Conservation (phyloP, 2,797 vertebrate species). For the Sphenopsis melanotis region DNA sequence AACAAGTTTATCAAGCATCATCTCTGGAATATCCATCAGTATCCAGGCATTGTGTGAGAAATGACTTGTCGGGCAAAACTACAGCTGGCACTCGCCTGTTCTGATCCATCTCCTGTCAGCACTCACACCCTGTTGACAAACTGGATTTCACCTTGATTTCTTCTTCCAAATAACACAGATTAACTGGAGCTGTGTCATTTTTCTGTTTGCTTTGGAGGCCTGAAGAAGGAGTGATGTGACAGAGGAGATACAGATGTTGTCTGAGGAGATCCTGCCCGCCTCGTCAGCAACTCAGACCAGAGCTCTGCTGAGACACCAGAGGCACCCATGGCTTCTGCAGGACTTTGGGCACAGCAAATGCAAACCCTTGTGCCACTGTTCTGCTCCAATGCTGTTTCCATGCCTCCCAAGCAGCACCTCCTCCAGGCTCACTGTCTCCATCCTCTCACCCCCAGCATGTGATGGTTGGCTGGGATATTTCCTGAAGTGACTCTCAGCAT, state of each 20-base stretch:
- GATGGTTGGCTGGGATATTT: background rate
- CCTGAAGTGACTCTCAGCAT: background rate
- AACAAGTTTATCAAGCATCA: background rate
- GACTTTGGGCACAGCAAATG: background rate
- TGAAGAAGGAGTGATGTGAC: background rate
- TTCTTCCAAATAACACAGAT: background rate
- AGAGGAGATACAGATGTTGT: background rate
- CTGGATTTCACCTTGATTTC: constrained; percentile 5
- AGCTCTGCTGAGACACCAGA: background rate
- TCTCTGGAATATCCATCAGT: background rate
- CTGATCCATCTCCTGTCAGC: background rate
- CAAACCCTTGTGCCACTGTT: background rate
- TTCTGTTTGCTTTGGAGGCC: background rate
- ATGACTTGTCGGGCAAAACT: background rate
- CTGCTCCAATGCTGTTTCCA: background rate
- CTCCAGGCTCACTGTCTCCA: background rate
- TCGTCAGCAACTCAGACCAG: accelerated
- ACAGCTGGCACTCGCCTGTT: background rate
- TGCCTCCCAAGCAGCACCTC: background rate
- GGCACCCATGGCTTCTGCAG: background rate
- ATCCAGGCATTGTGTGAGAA: background rate
- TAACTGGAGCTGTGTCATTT: background rate
- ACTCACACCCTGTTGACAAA: background rate
- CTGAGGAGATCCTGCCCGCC: background rate
- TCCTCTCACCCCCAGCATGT: accelerated